Conservation (phyloP, 2,888 invertebrate species). For the Chrysolina oricalcia region DNA sequence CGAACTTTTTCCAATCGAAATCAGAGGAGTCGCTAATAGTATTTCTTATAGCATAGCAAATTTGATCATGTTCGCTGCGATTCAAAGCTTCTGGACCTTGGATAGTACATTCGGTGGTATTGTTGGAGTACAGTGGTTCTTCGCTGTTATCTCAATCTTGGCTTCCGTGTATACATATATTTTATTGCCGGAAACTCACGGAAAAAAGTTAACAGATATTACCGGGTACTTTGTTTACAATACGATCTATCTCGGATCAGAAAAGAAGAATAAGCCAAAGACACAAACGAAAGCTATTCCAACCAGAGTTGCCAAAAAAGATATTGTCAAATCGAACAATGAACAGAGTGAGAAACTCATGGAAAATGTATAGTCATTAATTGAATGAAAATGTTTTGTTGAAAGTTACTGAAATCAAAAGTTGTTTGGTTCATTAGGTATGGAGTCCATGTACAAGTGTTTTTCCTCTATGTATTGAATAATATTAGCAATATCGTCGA, state of each 20-base stretch:
- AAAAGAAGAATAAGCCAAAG: constrained; percentile 26
- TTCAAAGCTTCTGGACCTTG: constrained; percentile 73
- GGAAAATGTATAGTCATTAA: constrained; percentile 40
- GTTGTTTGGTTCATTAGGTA: no score
- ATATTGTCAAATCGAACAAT: constrained; percentile 53
- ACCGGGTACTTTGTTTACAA: constrained; percentile 72
- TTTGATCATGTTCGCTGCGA: constrained; percentile 75
- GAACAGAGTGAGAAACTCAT: constrained; percentile 58
- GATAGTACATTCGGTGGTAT: constrained; percentile 69
- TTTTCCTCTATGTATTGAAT: no score
- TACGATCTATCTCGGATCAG: constrained; percentile 61
- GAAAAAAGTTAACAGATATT: constrained; percentile 73
- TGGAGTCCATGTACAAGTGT: no score
- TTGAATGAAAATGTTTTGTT: neutral
- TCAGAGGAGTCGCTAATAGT: constrained; percentile 76
- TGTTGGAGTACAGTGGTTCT: constrained; percentile 75
- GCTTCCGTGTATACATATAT: constrained; percentile 70
- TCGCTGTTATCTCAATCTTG: constrained; percentile 72
- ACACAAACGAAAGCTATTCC: constrained; percentile 31
- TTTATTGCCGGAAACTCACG: constrained; percentile 73
- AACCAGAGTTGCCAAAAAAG: constrained; percentile 53
- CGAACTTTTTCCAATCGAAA: constrained; percentile 77
- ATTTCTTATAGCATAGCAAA: constrained; percentile 76
- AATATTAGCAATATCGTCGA: no score
- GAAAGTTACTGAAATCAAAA: no score